Conservation (phyloP, 2,888 invertebrate genomes). For the Philereme transversata region DNA sequence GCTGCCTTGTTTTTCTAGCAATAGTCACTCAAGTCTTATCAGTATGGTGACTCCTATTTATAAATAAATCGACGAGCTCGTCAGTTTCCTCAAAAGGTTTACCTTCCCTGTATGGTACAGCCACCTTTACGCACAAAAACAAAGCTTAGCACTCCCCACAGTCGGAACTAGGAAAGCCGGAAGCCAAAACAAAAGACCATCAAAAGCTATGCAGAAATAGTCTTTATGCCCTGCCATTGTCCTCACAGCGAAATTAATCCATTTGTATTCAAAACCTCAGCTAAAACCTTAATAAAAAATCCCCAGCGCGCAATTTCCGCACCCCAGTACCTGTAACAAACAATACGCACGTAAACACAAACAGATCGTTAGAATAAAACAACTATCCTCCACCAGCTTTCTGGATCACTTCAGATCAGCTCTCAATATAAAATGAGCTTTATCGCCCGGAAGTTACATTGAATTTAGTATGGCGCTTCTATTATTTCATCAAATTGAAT, state of each 20-base stretch:
- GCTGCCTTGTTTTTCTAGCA: no score
- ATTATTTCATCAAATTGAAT: no score
- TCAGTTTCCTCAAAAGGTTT: conserved; percentile 8
- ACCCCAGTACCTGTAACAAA: conserved; percentile 69
- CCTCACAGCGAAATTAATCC: conserved; percentile 33
- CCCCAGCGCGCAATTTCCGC: conserved; percentile 45
- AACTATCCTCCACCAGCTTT: conserved; percentile 33
- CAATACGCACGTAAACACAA: conserved; percentile 59
- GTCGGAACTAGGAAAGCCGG: conserved; percentile 23
- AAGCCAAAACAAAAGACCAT: conserved; percentile 25
- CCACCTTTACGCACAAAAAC: conserved; percentile 1
- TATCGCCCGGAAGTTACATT: not conserved
- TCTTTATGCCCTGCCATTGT: conserved; percentile 27
- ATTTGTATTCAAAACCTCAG: conserved; percentile 43
- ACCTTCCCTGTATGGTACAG: conserved; percentile 3
- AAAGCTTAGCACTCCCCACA: conserved; percentile 18
- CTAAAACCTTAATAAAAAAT: conserved; percentile 36
- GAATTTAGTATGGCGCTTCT: not conserved
- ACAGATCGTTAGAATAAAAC: conserved; percentile 50
- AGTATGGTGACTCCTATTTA: not conserved
- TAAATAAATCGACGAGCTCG: conserved; percentile 6
- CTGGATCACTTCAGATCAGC: not conserved
- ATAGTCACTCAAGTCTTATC: no score
- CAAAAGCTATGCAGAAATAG: conserved; percentile 30
- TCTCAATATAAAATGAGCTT: conserved; percentile 4